Base-by-base conservation (phyloP, 2,797 vertebrate genomes). In the Lagodon rhomboides region DNA sequence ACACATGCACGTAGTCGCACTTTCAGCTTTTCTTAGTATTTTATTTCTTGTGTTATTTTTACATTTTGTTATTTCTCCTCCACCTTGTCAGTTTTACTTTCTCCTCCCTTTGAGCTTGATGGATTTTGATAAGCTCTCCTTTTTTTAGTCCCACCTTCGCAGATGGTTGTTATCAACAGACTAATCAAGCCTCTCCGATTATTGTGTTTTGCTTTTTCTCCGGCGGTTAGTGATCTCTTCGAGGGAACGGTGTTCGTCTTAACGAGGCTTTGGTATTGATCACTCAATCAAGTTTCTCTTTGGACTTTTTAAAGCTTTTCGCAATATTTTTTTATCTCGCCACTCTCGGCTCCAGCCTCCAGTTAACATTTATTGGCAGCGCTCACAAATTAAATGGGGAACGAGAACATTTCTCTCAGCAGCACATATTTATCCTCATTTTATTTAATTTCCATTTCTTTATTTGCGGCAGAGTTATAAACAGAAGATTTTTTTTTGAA, bases 191-290 rank as follows among this genome's bases (percentile, higher is more conserved):
- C 18, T 23, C 63, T 79, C 25, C 62, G 17, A 71, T 49, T 69
- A n/a, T 50, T 13, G 9, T 41, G 4, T 27, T 27, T 12, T 12
- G 12, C 10, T 27, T 20, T 67, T 69, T 73, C 75, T 79, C 30
- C 27, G 12, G 56, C 12, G 46, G 46, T 72, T 72, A 18, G 49
- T 68, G 63, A 83, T 75, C 63, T 65, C 61, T 70, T 81, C 68
- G 62, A 61, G 61, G 22, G 46, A 34, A 62, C 60, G 25, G 27
- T 68, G 17, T 65, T 54, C 44, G 65, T 80, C 63, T 76, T 75
- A 71, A 62, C 61, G 70, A 69, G 66, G 46, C 69, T 70, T 46
- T 67, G 20, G 34, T 83, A 83, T 79, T 75, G 79, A 89, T 91
- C 74, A 56, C 47, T 77, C 82, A 73, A 73, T 84, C 73, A 78